These are phyloP conservation scores for Coronaproctus castanopsis DNA, from an alignment of 2,888 invertebrate genomes.

Conservation along the genomic window DNA sequence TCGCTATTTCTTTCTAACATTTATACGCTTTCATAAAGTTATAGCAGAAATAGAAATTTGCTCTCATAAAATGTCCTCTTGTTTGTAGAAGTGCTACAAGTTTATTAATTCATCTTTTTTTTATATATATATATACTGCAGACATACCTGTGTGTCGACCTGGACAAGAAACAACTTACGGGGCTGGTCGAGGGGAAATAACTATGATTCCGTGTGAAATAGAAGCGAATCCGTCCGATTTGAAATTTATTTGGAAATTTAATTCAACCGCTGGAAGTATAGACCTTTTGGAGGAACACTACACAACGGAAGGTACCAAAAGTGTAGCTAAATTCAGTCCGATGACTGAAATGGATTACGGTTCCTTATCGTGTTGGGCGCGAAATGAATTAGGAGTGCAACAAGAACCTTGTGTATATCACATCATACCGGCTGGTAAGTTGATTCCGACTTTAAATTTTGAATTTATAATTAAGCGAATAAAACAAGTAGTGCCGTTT, in stretches of 20 bases:
- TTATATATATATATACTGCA: constrained; percentile 26
- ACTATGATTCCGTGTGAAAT: constrained; percentile 45
- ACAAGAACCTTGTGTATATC: constrained; percentile 49
- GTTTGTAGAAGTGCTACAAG: too few relatives aligned
- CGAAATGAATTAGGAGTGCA: constrained; percentile 50
- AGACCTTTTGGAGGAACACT: constrained; percentile 58
- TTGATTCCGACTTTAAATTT: background rate
- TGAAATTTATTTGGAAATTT: constrained; percentile 52
- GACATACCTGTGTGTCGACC: constrained; percentile 51
- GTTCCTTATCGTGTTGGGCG: constrained; percentile 52
- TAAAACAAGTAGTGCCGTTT: too few relatives aligned
- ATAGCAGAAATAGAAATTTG: too few relatives aligned
- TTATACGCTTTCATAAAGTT: too few relatives aligned
- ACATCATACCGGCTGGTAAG: constrained; percentile 49
- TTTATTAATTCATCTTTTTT: too few relatives aligned
- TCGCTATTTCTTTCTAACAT: too few relatives aligned
- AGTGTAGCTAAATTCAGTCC: constrained; percentile 74
- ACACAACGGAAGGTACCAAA: constrained; percentile 49
- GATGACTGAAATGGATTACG: constrained; percentile 67
- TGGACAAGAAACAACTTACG: constrained; percentile 45
- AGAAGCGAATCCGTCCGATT: constrained; percentile 53
- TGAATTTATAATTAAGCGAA: too few relatives aligned
- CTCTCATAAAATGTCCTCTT: too few relatives aligned
- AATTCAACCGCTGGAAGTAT: constrained; percentile 50
- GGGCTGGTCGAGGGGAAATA: constrained; percentile 49